Evolutionary conservation across 1,140 invertebrate species (phyloP).

Genomic region (Anthonomus grandis): DNA sequence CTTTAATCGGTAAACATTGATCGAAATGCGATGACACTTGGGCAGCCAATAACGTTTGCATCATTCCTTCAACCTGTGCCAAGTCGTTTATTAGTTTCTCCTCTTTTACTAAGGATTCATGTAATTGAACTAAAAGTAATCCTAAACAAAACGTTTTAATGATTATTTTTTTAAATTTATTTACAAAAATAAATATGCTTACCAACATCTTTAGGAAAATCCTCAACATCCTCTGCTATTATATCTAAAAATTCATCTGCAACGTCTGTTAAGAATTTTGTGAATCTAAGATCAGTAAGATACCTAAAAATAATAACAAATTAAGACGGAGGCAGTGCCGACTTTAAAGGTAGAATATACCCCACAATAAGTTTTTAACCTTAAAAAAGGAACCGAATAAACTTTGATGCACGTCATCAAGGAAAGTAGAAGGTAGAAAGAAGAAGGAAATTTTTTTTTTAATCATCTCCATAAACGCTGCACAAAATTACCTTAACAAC

Average conservation of each 20-base stretch:
- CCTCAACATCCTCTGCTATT: constrained; percentile 60
- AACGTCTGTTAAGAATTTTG: constrained; percentile 68
- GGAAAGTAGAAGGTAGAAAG: too few relatives aligned
- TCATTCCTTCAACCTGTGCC: constrained; percentile 63
- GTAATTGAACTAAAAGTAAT: constrained; percentile 56
- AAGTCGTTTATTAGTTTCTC: constrained; percentile 60
- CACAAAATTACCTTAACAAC: too few relatives aligned
- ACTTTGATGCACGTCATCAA: too few relatives aligned
- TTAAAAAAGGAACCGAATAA: too few relatives aligned
- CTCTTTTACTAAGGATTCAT: constrained; percentile 63
- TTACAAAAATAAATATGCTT: constrained; percentile 34
- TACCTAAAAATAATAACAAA: constrained; percentile 49
- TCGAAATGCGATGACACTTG: constrained; percentile 18
- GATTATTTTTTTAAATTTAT: too few relatives aligned
- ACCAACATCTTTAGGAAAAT: constrained; percentile 56
- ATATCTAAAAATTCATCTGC: constrained; percentile 70
- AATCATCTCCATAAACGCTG: too few relatives aligned
- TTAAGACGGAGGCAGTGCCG: too few relatives aligned
- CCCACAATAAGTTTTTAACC: too few relatives aligned
- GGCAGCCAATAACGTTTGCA: constrained; percentile 62
- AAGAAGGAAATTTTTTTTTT: too few relatives aligned
- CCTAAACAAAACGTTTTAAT: background rate
- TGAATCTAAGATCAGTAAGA: constrained; percentile 71
- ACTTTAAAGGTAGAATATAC: too few relatives aligned
- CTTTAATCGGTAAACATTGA: too few relatives aligned